A percentile compares a stretch with the other conserved stretches of the same genome.
These are phyloP conservation scores for Varanus salvator DNA, from an alignment of 2,113 vertebrate species.

Conservation along the genomic window DNA sequence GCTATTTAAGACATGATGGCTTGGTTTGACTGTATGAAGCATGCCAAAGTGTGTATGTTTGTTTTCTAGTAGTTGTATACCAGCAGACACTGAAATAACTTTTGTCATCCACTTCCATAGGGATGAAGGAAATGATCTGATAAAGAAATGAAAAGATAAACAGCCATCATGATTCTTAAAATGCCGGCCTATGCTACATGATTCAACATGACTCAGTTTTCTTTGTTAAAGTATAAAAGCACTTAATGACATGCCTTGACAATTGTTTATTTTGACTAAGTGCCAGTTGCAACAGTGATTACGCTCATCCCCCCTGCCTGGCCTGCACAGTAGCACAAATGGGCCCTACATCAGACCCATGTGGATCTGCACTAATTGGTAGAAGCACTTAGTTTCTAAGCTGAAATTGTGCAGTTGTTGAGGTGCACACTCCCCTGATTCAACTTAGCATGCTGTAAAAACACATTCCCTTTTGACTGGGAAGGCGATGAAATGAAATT, in stretches of 20 bases:
- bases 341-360: neutral
- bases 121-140: neutral
- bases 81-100: neutral
- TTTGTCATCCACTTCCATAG: neutral
- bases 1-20: too few species aligned
- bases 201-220: neutral
- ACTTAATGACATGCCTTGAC: neutral
- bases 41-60: neutral
- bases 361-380: conserved; percentile 2
- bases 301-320: neutral
- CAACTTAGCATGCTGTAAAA: neutral
- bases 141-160: neutral
- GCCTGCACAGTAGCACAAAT: conserved; percentile 6
- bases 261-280: conserved; percentile 12
- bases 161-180: neutral
- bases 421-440: neutral
- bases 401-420: neutral
- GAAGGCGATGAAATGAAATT: neutral
- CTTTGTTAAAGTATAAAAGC: neutral
- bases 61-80: neutral
- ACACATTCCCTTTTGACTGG: neutral
- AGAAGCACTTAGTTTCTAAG: conserved; percentile 16
- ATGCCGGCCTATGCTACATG: neutral
- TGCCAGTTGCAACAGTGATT: conserved; percentile 4
- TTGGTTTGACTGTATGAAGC: too few species aligned